A percentile compares a stretch with the other conserved stretches of the same genome.
These are phyloP conservation scores for Geodia barretti DNA, from an alignment of 37 sponge, comb jelly and placozoan genomes.

Conservation along the genomic window DNA sequence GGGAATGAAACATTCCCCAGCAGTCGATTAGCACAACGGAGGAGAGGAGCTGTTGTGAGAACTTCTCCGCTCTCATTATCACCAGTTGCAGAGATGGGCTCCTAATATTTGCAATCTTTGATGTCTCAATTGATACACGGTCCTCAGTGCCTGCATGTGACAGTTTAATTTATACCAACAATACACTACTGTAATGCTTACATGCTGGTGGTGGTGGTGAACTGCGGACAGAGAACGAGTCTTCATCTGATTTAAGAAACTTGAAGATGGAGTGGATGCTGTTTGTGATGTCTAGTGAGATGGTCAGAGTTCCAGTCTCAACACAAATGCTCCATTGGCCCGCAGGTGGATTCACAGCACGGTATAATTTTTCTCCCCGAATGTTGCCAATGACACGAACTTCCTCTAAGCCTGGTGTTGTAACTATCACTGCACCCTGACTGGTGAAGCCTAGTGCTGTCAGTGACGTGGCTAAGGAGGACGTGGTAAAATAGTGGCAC, in stretches of 20 bases:
- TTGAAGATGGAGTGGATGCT: not conserved
- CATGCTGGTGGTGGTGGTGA: not conserved
- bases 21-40: not conserved
- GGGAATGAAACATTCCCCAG: not conserved
- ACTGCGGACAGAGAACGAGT: no score
- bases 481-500: not conserved
- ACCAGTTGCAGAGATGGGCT: not conserved
- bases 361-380: not conserved
- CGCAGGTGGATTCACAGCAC: not conserved
- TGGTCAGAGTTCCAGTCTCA: not conserved
- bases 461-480: not conserved
- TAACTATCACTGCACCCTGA: not conserved
- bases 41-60: not conserved
- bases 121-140: not conserved
- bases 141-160: not conserved
- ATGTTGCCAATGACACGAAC: no score
- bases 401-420: not conserved
- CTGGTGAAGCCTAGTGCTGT: not conserved
- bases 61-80: not conserved
- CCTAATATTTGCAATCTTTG: not conserved
- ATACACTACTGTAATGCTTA: not conserved
- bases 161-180: not conserved
- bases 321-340: not conserved
- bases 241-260: not conserved
- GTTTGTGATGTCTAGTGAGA: not conserved